Evolutionary conservation across 2,113 vertebrate genomes (phyloP), one percentile per base, ranked within the genome.

Genomic region (Chaenogobius annularis): DNA sequence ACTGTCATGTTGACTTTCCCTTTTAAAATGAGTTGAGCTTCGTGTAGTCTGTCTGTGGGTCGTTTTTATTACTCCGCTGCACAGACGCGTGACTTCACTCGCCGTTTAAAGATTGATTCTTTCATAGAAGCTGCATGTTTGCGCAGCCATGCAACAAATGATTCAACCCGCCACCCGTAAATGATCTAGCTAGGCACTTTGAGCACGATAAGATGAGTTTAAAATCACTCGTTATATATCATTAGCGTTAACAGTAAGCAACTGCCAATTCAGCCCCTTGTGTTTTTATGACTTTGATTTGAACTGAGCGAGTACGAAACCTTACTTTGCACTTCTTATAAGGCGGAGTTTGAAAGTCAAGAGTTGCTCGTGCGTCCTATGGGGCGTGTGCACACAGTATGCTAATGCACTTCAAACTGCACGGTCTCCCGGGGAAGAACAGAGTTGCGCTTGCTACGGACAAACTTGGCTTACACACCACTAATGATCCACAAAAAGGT

Each of bases 401-500:
- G 31, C 26, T 17, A 48, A 48, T 48, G 47, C 47, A 12, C 56
- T 26, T 59, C 56, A 59, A 13, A 59, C 56, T 6, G 6, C 0
- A 1, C 23, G 10, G n/a, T 59, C 26, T 65, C 15, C 13, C 14
- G 31, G 10, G 15, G 1, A 4, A 0, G 14, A 46, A 63, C 44
- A 37, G 35, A 64, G 44, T 31, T 72, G 19, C 64, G 61, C 17
- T 31, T 67, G 11, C 14, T 44, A 71, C 73, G 64, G 35, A 31
- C 11, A 58, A 63, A 70, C 50, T 68, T 56, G 40, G 17, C 23
- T 66, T 43, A 63, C n/a, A 26, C 6, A 23, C 40, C 9, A 67
- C 47, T 70, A 65, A 67, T 68, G 20, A 78, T 66, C 19, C 6
- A 46, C 72, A 70, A 66, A 70, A 66, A 75, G 78, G 68, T 79